These are phyloP conservation scores for Erynnis tages DNA, from an alignment of 2,888 invertebrate genomes.

Conservation along the genomic window DNA sequence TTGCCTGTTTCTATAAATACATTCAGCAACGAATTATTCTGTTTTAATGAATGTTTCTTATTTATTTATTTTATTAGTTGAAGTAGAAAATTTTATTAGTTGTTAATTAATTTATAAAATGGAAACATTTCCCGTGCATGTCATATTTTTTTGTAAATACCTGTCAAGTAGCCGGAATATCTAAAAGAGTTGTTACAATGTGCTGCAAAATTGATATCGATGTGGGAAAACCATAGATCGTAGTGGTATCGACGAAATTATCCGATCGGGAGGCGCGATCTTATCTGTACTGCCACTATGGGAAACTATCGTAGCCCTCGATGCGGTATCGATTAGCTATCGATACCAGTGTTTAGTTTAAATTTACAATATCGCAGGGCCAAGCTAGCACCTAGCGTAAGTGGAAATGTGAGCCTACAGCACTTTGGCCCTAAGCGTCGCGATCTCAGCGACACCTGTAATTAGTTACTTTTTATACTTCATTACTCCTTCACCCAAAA, in stretches of 20 bases:
- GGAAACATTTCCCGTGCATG: not conserved
- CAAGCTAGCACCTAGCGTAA: slow-evolving; percentile 46
- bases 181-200: not conserved
- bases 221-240: not conserved
- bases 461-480: slow-evolving; percentile 3
- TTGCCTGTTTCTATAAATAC: no score
- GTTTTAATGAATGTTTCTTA: no score
- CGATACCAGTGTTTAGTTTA: slow-evolving; percentile 55
- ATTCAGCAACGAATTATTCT: no score
- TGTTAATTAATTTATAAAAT: not conserved
- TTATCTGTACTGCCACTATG: slow-evolving; percentile 13
- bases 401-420: slow-evolving; percentile 25
- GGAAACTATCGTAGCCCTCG: slow-evolving; percentile 1
- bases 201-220: not conserved
- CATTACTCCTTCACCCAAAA: not conserved
- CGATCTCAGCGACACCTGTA: slow-evolving; percentile 16
- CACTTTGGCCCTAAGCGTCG: slow-evolving; percentile 47
- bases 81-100: slow-evolving; percentile 1
- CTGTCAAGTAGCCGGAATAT: slow-evolving; percentile 4
- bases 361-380: slow-evolving; percentile 62
- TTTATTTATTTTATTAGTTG: not conserved
- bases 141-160: not conserved
- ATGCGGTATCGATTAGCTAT: not conserved
- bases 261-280: not conserved
- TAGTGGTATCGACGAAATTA: not conserved